Evolutionary conservation across 2,888 invertebrate genomes (phyloP), one percentile per base, ranked within the genome.

Genomic region (Dasysyrphus albostriatus): DNA sequence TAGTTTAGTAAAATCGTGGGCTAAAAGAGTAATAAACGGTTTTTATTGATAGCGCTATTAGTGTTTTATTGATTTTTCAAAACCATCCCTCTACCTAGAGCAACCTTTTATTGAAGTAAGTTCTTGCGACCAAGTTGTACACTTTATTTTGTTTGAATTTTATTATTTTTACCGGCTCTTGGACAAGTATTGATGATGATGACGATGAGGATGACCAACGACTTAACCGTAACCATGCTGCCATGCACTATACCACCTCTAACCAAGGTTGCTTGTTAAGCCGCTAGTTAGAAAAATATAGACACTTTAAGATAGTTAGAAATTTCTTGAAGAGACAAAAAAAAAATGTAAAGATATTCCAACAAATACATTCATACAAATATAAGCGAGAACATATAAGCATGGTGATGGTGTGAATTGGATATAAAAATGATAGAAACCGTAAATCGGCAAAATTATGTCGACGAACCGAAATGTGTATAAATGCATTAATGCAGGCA

Each of bases 131-230:
- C 2, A 5, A 58, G 16, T 14, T 4, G 12, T 10, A 9, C 5
- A 14, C 39, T 14, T 61, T 42, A 14, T 39, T 61, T 39, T 14
- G 2, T 61, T 42, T 51, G 59, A 74, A 67, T 81, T 76, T 59
- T 73, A 54, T 73, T 32, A 83, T 78, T 78, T 77, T 83, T 84
- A 84, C 84, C 84, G 84, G 84, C 84, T 77, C 73, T 70, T 70
- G 70, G 51, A 76, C 59, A 81, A 78, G 67, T 77, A 82, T 77
- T 73, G 58, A 74, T 85, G 77, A 85, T 58, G 58, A 58, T 85
- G 73, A 85, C 32, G 58, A 58, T 24, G 61, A 61, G 14, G 61
- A 61, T 61, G 61, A 61, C 39, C 61, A 32, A 32, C 2, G 34
- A 32, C 56, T 54, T 14, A 32, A 10, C 34, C 16, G 16, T 16